phyloP scores from a whole-genome alignment of 2,797 vertebrate species.

The Urosaurus nigricauda region DNA sequence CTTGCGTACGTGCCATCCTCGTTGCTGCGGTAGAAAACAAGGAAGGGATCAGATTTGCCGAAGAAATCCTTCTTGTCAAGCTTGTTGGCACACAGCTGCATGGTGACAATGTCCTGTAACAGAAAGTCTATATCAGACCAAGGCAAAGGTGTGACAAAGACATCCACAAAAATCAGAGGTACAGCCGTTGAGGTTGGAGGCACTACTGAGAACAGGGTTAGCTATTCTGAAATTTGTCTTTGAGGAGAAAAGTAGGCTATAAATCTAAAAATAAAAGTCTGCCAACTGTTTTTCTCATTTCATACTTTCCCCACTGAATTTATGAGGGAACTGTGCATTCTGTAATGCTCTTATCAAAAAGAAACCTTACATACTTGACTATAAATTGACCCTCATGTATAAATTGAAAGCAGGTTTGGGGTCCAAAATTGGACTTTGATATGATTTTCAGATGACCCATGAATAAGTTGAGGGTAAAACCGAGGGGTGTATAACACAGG shows the following conservation, averaged over 20 bases:
- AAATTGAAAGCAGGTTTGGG: no score
- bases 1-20: slow-evolving; percentile 92
- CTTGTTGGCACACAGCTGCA: slow-evolving; percentile 98
- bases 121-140: neutral
- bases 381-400: no score
- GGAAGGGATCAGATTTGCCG: slow-evolving; percentile 96
- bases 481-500: no score
- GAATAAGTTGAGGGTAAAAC: no score
- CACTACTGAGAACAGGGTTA: neutral
- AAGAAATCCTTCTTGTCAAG: slow-evolving; percentile 99
- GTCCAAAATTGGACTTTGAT: no score
- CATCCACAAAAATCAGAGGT: neutral
- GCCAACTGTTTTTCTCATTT: neutral
- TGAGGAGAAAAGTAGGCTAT: neutral
- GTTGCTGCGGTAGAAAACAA: slow-evolving; percentile 97
- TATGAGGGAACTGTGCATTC: neutral
- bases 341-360: neutral
- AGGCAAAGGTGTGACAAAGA: neutral
- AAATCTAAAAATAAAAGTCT: neutral
- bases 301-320: neutral
- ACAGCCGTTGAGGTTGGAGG: neutral
- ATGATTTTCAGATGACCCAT: no score
- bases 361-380: neutral
- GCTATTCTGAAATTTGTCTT: neutral
- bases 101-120: slow-evolving; percentile 90